Percentiles rank a stretch among this genome's conserved stretches.
Conservation (phyloP, 1,140 invertebrate genomes). For the Drosophila kikkawai region DNA sequence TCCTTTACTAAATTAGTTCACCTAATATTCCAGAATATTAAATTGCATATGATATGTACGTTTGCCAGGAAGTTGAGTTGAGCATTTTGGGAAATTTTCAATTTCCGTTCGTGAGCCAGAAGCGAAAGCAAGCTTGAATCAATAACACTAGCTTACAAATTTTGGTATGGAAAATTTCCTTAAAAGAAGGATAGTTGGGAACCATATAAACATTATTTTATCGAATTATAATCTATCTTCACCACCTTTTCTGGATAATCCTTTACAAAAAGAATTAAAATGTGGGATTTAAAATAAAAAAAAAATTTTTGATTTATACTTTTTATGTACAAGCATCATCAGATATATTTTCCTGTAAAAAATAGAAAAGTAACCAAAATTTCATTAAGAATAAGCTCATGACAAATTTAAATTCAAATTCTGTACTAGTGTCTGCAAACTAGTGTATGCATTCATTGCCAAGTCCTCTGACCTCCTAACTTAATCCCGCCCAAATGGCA, state of each 20-base stretch:
- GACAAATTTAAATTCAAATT: too few relatives aligned
- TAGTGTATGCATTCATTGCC: conserved; percentile 29
- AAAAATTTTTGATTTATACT: too few relatives aligned
- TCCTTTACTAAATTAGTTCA: conserved; percentile 10
- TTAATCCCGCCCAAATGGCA: conserved; percentile 18
- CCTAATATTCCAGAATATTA: conserved; percentile 6
- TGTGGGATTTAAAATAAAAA: too few relatives aligned
- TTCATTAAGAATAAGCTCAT: not conserved
- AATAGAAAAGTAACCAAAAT: not conserved
- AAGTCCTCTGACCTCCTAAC: conserved; percentile 15
- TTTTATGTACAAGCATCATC: too few relatives aligned
- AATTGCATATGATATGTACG: conserved; percentile 39
- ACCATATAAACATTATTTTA: too few relatives aligned
- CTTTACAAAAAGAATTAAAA: too few relatives aligned
- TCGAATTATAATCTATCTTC: too few relatives aligned
- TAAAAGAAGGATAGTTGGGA: too few relatives aligned
- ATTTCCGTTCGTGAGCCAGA: conserved; percentile 32
- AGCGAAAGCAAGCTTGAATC: conserved; percentile 34
- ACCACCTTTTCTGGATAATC: too few relatives aligned
- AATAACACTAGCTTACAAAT: conserved; percentile 4
- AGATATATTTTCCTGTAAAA: not conserved
- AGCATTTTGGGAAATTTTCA: conserved; percentile 40
- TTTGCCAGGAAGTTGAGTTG: conserved; percentile 40
- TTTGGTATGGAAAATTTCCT: too few relatives aligned
- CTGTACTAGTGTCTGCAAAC: not conserved